Percentiles rank a stretch among this genome's conserved stretches.
phyloP scores from a whole-genome alignment of 2,113 vertebrate genomes.

The Corvus moneduloides region DNA sequence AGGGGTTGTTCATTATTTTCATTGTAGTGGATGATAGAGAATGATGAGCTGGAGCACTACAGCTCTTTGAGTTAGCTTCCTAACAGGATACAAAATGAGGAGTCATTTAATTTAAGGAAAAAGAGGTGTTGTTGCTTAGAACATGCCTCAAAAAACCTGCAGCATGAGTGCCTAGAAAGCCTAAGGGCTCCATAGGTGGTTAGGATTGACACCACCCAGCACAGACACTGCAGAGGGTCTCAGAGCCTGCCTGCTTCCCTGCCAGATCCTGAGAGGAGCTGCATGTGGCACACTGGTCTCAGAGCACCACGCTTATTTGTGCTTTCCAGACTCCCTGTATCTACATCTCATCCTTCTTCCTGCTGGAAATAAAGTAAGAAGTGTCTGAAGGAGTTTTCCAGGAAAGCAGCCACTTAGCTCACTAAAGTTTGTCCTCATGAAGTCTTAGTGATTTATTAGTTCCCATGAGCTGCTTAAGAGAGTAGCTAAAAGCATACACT shows the following conservation, averaged over 20 bases:
- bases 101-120: background rate
- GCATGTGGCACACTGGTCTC: background rate
- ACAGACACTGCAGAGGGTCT: background rate
- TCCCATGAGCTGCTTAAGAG: background rate
- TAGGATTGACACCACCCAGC: background rate
- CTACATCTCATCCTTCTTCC: background rate
- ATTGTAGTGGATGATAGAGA: background rate
- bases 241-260: background rate
- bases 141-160: background rate
- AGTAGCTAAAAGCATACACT: background rate
- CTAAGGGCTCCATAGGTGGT: rapidly evolving
- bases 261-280: rapidly evolving
- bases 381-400: background rate
- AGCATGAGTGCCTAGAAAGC: background rate
- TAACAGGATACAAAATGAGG: background rate
- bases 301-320: rapidly evolving
- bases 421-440: background rate
- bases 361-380: background rate
- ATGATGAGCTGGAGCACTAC: background rate
- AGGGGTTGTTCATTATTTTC: background rate
- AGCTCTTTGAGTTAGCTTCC: background rate
- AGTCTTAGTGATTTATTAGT: background rate
- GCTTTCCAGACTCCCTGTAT: background rate
- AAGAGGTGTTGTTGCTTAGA: background rate
- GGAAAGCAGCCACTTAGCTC: background rate